Evolutionary conservation across 2,113 vertebrate species (phyloP).

Genomic region (Passerina amoena): DNA sequence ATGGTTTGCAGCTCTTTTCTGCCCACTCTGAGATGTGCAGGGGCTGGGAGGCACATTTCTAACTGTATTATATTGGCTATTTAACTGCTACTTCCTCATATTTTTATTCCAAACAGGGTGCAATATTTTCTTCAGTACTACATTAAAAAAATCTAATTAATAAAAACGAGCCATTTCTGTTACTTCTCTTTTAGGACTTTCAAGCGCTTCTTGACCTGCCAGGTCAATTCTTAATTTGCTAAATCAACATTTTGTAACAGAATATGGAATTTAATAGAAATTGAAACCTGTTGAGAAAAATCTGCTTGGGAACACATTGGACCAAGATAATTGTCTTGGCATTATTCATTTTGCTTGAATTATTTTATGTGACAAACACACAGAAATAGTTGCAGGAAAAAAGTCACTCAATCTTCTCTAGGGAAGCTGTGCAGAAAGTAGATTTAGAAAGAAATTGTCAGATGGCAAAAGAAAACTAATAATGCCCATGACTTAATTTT

Average conservation of each 20-base stretch:
- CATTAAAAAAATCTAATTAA: background rate
- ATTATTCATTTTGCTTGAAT: background rate
- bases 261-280: background rate
- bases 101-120: constrained; percentile 1
- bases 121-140: constrained; percentile 2
- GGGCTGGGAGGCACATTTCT: background rate
- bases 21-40: background rate
- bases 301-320: background rate
- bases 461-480: background rate
- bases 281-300: background rate
- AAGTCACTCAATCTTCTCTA: background rate
- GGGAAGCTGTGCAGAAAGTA: background rate
- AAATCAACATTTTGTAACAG: constrained; percentile 1
- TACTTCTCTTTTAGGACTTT: constrained; percentile 5
- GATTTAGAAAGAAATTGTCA: background rate
- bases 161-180: constrained; percentile 31
- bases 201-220: background rate
- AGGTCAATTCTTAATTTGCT: constrained; percentile 8
- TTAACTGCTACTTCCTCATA: background rate
- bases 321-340: background rate
- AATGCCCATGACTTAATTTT: background rate
- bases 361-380: background rate
- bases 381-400: background rate
- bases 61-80: background rate
- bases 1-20: background rate